A percentile compares a stretch with the other conserved stretches of the same genome.
Conservation (phyloP, 1,140 invertebrate genomes). For the Aphis gossypii region DNA sequence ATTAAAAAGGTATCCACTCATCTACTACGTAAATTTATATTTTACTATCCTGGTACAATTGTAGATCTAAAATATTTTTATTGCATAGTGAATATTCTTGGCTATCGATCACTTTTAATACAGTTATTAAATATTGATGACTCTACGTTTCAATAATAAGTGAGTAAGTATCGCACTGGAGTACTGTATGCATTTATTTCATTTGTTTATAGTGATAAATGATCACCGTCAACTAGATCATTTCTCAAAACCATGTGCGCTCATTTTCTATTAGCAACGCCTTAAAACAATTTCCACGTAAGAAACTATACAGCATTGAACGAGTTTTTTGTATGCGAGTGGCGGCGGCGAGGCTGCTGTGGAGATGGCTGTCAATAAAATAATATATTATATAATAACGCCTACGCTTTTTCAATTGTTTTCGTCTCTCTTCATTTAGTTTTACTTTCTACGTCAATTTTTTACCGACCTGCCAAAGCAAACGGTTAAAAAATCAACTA, state of each 20-base stretch:
- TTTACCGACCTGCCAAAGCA: not conserved
- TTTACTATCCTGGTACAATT: too few relatives aligned
- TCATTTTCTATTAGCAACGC: not conserved
- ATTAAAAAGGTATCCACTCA: not conserved
- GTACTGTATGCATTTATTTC: not conserved
- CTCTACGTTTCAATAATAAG: not conserved
- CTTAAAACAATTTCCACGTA: not conserved
- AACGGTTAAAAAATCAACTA: not conserved
- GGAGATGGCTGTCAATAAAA: conserved; percentile 7
- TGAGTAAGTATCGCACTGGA: not conserved
- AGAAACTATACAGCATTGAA: not conserved
- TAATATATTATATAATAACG: not conserved
- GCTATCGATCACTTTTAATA: not conserved
- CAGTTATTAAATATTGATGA: not conserved
- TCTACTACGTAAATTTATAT: not conserved
- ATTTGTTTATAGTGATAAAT: not conserved
- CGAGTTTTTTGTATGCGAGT: not conserved
- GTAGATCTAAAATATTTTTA: not conserved
- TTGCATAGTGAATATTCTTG: not conserved
- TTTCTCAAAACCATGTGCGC: not conserved
- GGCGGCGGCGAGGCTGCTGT: not conserved
- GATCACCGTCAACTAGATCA: not conserved
- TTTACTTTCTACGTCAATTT: not conserved
- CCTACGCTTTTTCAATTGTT: not conserved
- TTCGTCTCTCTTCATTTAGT: not conserved